Percentiles rank a stretch among this genome's conserved stretches.
phyloP scores from a whole-genome alignment of 64 coral and sea anemone species.

The Anthopleura sola region DNA sequence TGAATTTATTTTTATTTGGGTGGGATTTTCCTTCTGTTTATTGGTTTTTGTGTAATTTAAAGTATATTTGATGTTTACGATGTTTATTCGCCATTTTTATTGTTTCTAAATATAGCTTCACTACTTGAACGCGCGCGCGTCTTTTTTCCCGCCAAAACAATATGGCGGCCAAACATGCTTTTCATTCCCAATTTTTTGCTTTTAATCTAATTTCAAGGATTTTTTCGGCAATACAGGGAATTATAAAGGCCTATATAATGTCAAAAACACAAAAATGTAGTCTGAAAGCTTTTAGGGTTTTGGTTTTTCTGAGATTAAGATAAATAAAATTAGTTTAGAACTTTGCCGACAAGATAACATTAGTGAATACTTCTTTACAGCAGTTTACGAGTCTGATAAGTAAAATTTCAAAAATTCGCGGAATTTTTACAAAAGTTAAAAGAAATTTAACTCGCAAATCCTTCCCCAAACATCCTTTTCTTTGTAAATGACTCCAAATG shows the following conservation, averaged over 20 bases:
- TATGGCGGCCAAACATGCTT: neutral
- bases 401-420: neutral
- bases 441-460: neutral
- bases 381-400: neutral
- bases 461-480: neutral
- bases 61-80: slow-evolving; percentile 10
- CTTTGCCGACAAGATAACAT: slow-evolving; percentile 24
- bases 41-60: slow-evolving; percentile 4
- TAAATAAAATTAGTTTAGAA: neutral
- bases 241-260: neutral
- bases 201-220: neutral
- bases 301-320: slow-evolving; percentile 3
- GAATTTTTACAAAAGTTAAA: neutral
- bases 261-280: neutral
- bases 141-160: slow-evolving; percentile 25
- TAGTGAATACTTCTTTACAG: slow-evolving; percentile 1
- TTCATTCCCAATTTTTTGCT: neutral
- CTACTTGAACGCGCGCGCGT: neutral
- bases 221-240: neutral
- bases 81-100: slow-evolving; percentile 6
- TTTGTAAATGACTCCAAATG: neutral
- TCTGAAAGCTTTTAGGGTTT: neutral
- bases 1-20: slow-evolving; percentile 13
- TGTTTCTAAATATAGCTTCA: neutral
- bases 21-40: slow-evolving; percentile 13